phyloP scores from a whole-genome alignment of 2,797 vertebrate genomes.

The Pachyuromys duprasi region DNA sequence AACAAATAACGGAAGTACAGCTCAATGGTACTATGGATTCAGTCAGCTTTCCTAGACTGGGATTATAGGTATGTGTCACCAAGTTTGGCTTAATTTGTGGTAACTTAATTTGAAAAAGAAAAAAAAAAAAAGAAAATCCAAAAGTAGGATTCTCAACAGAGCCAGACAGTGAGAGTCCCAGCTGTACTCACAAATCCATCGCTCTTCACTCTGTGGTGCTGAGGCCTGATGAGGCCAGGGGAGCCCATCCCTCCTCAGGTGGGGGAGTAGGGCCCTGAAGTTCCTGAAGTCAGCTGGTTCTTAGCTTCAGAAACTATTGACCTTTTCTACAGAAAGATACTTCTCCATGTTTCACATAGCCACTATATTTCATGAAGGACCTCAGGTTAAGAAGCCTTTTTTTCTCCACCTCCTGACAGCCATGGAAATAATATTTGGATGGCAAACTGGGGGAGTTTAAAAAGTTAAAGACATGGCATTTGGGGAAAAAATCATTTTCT shows the following conservation, averaged over 20 bases:
- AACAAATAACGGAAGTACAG: neutral
- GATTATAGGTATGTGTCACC: neutral
- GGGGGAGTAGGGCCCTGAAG: slow-evolving; percentile 60
- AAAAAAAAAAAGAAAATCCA: slow-evolving; percentile 17
- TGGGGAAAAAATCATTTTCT: slow-evolving; percentile 33
- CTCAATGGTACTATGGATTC: slow-evolving; percentile 35
- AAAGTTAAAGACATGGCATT: slow-evolving; percentile 37
- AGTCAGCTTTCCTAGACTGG: neutral
- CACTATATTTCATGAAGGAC: neutral
- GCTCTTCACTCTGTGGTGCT: neutral
- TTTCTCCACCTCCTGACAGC: neutral
- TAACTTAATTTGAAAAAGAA: slow-evolving; percentile 6
- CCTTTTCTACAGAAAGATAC: slow-evolving; percentile 45
- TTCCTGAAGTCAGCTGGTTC: slow-evolving; percentile 2
- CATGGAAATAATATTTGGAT: slow-evolving; percentile 59
- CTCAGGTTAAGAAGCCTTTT: slow-evolving; percentile 59
- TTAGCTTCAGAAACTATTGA: slow-evolving; percentile 58
- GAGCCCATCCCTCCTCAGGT: neutral
- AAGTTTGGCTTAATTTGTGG: neutral
- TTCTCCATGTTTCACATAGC: slow-evolving; percentile 43
- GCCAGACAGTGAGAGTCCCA: slow-evolving; percentile 12
- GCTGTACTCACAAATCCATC: slow-evolving; percentile 11
- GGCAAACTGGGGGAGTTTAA: slow-evolving; percentile 43
- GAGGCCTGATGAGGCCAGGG: neutral
- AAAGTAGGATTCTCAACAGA: slow-evolving; percentile 25